Percentiles rank a stretch among this genome's conserved stretches.
Conservation (phyloP, 2,888 invertebrate genomes). For the Corbicula japonica region DNA sequence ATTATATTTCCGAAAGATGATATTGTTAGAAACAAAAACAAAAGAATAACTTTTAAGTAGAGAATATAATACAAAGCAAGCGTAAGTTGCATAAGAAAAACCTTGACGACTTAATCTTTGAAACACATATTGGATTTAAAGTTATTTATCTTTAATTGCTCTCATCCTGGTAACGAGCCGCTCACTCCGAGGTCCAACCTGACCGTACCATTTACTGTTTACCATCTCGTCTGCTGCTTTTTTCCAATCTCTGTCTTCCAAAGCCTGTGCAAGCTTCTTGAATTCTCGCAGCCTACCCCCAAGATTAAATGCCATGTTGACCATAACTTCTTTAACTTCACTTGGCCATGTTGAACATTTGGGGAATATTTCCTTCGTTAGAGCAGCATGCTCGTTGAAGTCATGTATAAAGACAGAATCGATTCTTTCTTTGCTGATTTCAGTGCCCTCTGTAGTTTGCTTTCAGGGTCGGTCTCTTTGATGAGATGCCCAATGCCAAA, state of each 20-base stretch:
- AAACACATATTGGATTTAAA: not conserved
- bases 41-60: too few relatives aligned
- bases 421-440: constrained; percentile 14
- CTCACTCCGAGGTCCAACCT: constrained; percentile 23
- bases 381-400: not conserved
- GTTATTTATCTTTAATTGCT: not conserved
- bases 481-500: constrained; percentile 43
- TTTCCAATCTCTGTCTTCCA: constrained; percentile 18
- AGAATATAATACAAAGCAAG: too few relatives aligned
- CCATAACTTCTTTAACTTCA: constrained; percentile 30
- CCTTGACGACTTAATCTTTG: too few relatives aligned
- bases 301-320: constrained; percentile 39
- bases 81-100: too few relatives aligned
- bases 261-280: constrained; percentile 24
- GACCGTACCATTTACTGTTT: constrained; percentile 38
- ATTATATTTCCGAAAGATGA: too few relatives aligned
- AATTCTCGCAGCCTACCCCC: constrained; percentile 18
- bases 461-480: constrained; percentile 21
- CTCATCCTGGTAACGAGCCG: constrained; percentile 37
- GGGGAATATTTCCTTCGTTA: constrained; percentile 1
- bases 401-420: constrained; percentile 12
- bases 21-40: too few relatives aligned
- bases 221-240: constrained; percentile 41
- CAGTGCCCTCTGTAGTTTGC: constrained; percentile 5
- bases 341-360: constrained; percentile 13